phyloP scores from a whole-genome alignment of 2,113 vertebrate species.

The Desmodus rotundus region DNA sequence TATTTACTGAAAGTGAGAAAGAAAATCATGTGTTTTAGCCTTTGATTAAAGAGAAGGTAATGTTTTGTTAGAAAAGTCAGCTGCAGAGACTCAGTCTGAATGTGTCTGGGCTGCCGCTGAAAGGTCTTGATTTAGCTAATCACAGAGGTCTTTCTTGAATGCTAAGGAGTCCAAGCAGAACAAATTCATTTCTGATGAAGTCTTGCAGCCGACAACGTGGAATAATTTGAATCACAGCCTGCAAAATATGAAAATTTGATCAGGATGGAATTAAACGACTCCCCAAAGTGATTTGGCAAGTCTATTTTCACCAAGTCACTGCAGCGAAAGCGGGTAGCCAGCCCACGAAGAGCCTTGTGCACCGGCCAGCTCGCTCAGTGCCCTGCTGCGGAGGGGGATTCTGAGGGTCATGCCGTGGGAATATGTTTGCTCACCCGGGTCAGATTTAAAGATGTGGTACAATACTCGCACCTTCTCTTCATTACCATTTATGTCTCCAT shows the following conservation, averaged over 20 bases:
- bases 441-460: neutral
- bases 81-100: constrained; percentile 60
- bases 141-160: constrained; percentile 63
- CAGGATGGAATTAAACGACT: constrained; percentile 55
- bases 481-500: neutral
- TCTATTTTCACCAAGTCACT: neutral
- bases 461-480: neutral
- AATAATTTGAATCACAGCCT: constrained; percentile 64
- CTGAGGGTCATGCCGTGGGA: neutral
- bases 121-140: constrained; percentile 75
- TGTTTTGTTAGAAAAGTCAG: constrained; percentile 69
- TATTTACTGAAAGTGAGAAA: constrained; percentile 33
- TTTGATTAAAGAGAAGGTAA: constrained; percentile 64
- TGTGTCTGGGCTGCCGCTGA: constrained; percentile 35
- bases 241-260: constrained; percentile 72
- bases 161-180: constrained; percentile 66
- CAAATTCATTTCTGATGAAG: constrained; percentile 64
- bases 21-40: constrained; percentile 58
- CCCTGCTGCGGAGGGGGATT: neutral
- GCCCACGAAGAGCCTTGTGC: neutral
- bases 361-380: neutral
- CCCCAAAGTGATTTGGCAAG: neutral
- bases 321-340: neutral
- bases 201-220: constrained; percentile 20
- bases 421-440: neutral